Evolutionary conservation across 2,888 invertebrate genomes (phyloP), one percentile per base, ranked within the genome.

Genomic region (Hartigia nigra): DNA sequence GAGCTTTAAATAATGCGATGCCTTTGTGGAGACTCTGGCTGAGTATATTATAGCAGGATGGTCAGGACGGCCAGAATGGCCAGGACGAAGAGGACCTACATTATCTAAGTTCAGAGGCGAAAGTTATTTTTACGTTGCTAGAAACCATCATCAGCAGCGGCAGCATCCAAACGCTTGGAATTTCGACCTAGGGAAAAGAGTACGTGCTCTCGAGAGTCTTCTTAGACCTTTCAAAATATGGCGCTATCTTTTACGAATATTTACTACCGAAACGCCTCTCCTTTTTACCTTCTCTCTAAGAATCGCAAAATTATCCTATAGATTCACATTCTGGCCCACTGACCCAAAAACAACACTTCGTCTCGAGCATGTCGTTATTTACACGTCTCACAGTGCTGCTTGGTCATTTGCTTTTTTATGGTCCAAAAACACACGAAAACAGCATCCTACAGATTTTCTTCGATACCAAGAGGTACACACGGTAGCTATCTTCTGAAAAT

Each of bases 1-100:
- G 86, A 86, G 86, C 84, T 87, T 87, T 88, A 87, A 88, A 88
- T 88, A 88, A 88, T 88, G 86, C 87, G 86, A 86, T 81, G 85
- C 84, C 86, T 88, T 88, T 87, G 86, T 85, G 84, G 85, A 82
- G 83, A 82, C 81, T 84, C 37, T 74, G 74, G 76, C 77, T 74
- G 80, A 80, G 75, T 76, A 82, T 81, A 83, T 83, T 78, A 78
- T 80, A 82, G 81, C 79, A 81, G 80, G 79, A 77, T 81, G 80
- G 78, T 75, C 77, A 79, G 78, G 77, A 82, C 84, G 85, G 86
- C 87, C 84, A 85, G 87, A 87, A 86, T 84, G 82, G 82, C 81
- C 77, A 82, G 84, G 76, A 83, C 83, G 82, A 82, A 82, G 83
- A 82, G 83, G 82, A 86, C 83, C 84, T 88, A 85, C 84, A 87